Evolutionary conservation across 2,888 invertebrate species (phyloP).

Genomic region (Machimus atricapillus): DNA sequence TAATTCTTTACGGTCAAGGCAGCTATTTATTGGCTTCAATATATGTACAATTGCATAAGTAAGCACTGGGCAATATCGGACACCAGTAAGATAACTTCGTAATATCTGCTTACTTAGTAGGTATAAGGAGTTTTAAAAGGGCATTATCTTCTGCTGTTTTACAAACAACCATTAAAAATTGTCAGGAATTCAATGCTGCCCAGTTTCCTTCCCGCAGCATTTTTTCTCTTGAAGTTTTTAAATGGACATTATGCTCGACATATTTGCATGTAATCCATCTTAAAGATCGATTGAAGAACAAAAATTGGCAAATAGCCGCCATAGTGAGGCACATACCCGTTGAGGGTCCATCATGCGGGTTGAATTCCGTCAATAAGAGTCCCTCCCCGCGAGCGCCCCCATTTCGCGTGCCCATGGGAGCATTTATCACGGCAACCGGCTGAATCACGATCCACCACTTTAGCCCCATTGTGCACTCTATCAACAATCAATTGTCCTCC

Average conservation of each 20-base stretch:
- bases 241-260: neutral
- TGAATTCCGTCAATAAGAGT: neutral
- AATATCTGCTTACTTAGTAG: too few species aligned
- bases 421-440: neutral
- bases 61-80: too few species aligned
- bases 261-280: neutral
- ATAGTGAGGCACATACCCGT: neutral
- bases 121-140: too few species aligned
- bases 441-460: slow-evolving; percentile 30
- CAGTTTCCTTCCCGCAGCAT: neutral
- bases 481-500: slow-evolving; percentile 40
- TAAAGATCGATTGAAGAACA: neutral
- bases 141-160: neutral
- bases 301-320: neutral
- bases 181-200: too few species aligned
- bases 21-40: too few species aligned
- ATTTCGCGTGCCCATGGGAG: neutral
- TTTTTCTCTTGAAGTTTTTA: neutral
- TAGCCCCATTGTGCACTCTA: slow-evolving; percentile 21
- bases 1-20: too few species aligned
- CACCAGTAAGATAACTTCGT: too few species aligned
- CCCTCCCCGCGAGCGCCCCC: neutral
- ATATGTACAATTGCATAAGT: too few species aligned
- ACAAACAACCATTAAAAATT: neutral
- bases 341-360: neutral